Base-by-base conservation (phyloP, 2,888 invertebrate species). In the Tenthredo scrophulariae region DNA sequence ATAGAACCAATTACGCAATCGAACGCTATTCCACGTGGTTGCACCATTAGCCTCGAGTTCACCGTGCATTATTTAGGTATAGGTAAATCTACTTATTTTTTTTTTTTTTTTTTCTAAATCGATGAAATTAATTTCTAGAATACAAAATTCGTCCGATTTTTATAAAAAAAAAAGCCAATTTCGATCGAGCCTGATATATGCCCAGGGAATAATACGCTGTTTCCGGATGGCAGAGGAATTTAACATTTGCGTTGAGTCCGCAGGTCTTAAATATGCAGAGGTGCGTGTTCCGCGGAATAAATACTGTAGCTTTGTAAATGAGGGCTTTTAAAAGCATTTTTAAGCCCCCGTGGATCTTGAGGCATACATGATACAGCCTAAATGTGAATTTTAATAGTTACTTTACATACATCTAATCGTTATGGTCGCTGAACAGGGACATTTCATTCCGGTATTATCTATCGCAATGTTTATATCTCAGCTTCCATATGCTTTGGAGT, bases 281-380 rank as follows among this genome's bases (percentile, higher is more conserved):
- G 77, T 77, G 77, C 77, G 77, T 77, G 77, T 77, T 54, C 54
- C 54, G 15, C 33, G 77, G 33, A 74, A 50, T 77, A 50, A 77
- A 77, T 77, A 33, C 54, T 50, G 50, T 33, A 77, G 29, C 54
- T 54, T 54, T 13, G 54, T 13, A 22, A 77, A 77, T 54, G 33
- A 74, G 72, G 40, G 72, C 33, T 77, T 29, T 29, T 33, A 54
- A 50, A 77, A 77, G 46, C 46, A 77, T 77, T 77, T 29, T 77
- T 33, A 54, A 77, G 50, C 29, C 26, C 33, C 33, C 15, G 50
- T 33, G 33, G 33, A 33, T 33, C 77, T 33, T 77, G 75, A 46
- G 18, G 50, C 75, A 50, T 77, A 43, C 10, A 43, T 74, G 72
- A 9, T 74, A 26, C n/a, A 74, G 40, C 43, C 43, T 43, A 7